These are phyloP conservation scores for Oreochromis grahami DNA, from an alignment of 2,797 vertebrate genomes.

Conservation along the genomic window DNA sequence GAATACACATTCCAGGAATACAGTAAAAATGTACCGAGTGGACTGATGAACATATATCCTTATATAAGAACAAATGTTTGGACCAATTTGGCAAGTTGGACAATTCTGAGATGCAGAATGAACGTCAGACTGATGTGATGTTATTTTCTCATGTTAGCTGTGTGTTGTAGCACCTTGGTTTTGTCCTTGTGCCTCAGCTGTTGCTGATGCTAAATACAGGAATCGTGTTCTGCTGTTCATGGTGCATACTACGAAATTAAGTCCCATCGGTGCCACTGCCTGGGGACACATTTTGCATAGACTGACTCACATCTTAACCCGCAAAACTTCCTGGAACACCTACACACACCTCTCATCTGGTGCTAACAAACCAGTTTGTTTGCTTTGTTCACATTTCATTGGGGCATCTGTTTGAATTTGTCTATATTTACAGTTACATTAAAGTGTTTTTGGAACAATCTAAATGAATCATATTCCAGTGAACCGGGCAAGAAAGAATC, in stretches of 20 bases:
- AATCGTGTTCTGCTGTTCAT: background rate
- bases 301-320: background rate
- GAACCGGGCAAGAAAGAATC: background rate
- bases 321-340: background rate
- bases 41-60: background rate
- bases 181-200: background rate
- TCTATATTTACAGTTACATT: background rate
- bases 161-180: background rate
- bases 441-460: background rate
- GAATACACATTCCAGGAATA: background rate
- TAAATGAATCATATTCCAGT: background rate
- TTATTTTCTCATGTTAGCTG: background rate
- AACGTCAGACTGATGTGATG: background rate
- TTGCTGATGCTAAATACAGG: fast-evolving
- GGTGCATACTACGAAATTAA: background rate
- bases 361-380: background rate
- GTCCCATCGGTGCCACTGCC: fast-evolving
- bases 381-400: background rate
- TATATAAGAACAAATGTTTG: background rate
- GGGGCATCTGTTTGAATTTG: background rate
- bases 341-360: background rate
- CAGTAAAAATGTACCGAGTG: background rate
- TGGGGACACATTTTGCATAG: background rate
- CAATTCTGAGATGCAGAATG: background rate
- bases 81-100: background rate